Conservation (phyloP, 2,888 invertebrate genomes). For the Periphyllus acericola region DNA sequence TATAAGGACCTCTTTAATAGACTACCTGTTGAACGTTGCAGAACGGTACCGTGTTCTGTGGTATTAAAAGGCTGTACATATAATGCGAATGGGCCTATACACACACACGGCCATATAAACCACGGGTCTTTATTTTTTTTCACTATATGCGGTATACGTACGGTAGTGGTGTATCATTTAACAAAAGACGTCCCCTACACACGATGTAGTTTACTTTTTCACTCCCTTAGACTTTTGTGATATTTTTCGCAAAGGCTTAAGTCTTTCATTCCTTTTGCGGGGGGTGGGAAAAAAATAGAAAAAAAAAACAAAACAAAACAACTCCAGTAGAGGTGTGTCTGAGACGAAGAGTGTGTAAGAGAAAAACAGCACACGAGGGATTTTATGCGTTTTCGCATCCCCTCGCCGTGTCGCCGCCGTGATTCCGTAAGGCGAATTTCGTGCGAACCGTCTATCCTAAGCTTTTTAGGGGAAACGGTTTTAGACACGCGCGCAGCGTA, state of each 20-base stretch:
- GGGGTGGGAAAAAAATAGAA: background rate
- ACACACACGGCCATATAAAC: background rate
- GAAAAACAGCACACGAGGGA: conserved; percentile 61
- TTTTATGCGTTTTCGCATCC: conserved; percentile 46
- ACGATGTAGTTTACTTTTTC: conserved; percentile 3
- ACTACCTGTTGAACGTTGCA: conserved; percentile 53
- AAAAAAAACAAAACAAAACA: conserved; percentile 13
- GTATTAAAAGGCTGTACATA: conserved; percentile 16
- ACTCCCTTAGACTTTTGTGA: conserved; percentile 6
- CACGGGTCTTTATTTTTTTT: conserved; percentile 2
- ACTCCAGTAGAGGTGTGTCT: conserved; percentile 34
- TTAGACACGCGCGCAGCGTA: background rate
- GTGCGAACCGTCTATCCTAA: conserved; percentile 1
- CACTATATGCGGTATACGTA: background rate
- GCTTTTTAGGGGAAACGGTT: conserved; percentile 59
- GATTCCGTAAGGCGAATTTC: conserved; percentile 34
- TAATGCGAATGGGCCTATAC: background rate
- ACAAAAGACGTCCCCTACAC: conserved; percentile 41
- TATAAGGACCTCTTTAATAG: conserved; percentile 58
- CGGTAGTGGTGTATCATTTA: conserved; percentile 45
- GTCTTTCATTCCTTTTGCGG: background rate
- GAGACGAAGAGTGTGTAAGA: conserved; percentile 9
- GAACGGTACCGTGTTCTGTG: background rate
- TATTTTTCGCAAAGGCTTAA: conserved; percentile 37
- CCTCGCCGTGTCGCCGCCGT: background rate